Percentiles rank a stretch among this genome's conserved stretches.
These are phyloP conservation scores for Bombus difficillimus DNA, from an alignment of 1,140 invertebrate species.

Conservation along the genomic window DNA sequence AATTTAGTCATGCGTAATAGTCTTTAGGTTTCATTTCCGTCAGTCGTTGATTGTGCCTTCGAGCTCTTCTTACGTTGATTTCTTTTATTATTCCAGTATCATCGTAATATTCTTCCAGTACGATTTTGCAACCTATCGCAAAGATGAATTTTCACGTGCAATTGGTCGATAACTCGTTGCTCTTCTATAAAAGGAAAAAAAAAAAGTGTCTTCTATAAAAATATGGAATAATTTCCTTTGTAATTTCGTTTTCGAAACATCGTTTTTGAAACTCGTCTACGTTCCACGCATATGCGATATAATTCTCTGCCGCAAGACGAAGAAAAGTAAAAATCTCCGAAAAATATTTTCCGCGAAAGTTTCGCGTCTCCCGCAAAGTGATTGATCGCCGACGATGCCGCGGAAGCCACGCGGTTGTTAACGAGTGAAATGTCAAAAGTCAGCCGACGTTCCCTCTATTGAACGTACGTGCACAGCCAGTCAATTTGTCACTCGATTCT, in stretches of 20 bases:
- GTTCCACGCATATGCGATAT: neutral
- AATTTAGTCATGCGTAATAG: too few relatives aligned
- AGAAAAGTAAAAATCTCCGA: neutral
- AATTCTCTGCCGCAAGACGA: neutral
- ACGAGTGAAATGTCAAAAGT: conserved; percentile 34
- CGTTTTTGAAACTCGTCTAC: neutral
- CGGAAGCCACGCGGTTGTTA: conserved; percentile 13
- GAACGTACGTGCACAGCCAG: neutral
- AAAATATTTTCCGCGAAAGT: conserved; percentile 4
- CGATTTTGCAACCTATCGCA: too few relatives aligned
- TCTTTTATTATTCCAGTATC: too few relatives aligned
- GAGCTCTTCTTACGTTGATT: too few relatives aligned
- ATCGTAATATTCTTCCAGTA: too few relatives aligned
- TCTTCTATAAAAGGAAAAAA: neutral
- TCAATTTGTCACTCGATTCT: conserved; percentile 28
- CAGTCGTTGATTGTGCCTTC: too few relatives aligned
- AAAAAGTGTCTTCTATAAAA: neutral
- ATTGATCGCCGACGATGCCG: neutral
- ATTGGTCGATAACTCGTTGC: too few relatives aligned
- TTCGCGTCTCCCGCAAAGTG: neutral
- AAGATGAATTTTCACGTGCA: too few relatives aligned
- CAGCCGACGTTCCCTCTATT: neutral
- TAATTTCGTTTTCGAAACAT: neutral
- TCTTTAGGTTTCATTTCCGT: too few relatives aligned
- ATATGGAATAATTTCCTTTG: neutral